Conservation (phyloP, 2,113 vertebrate genomes). For the Formicarius rufipectus region DNA sequence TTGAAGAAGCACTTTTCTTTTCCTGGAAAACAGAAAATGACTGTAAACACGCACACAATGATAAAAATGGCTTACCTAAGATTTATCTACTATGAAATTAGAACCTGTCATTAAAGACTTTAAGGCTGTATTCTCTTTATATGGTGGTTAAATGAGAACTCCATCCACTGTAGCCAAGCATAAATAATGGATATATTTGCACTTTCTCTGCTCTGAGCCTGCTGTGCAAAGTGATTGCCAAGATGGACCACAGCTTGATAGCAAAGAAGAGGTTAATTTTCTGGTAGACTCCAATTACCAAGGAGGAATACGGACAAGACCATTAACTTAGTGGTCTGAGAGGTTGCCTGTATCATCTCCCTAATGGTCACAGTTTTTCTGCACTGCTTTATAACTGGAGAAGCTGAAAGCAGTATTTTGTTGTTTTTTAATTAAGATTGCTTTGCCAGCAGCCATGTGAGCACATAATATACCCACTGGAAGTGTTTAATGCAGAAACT, state of each 20-base stretch:
- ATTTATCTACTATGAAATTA: not conserved
- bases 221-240: not conserved
- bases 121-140: not conserved
- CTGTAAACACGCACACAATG: not conserved
- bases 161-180: not conserved
- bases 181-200: not conserved
- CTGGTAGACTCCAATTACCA: not conserved
- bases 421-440: slow-evolving; percentile 28
- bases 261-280: slow-evolving; percentile 45
- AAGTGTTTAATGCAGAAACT: slow-evolving; percentile 37
- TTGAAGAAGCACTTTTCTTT: not conserved
- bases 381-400: not conserved
- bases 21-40: not conserved
- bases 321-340: not conserved
- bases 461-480: not conserved
- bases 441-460: slow-evolving; percentile 20
- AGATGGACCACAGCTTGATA: not conserved
- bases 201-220: not conserved
- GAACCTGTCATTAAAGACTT: not conserved
- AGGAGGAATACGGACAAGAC: not conserved
- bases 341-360: not conserved
- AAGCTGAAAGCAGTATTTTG: not conserved
- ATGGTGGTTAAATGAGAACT: not conserved
- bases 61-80: not conserved
- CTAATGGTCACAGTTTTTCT: not conserved